Percentiles rank a stretch among this genome's conserved stretches.
Conservation (phyloP, 2,797 vertebrate genomes). For the Pagetopsis macropterus region DNA sequence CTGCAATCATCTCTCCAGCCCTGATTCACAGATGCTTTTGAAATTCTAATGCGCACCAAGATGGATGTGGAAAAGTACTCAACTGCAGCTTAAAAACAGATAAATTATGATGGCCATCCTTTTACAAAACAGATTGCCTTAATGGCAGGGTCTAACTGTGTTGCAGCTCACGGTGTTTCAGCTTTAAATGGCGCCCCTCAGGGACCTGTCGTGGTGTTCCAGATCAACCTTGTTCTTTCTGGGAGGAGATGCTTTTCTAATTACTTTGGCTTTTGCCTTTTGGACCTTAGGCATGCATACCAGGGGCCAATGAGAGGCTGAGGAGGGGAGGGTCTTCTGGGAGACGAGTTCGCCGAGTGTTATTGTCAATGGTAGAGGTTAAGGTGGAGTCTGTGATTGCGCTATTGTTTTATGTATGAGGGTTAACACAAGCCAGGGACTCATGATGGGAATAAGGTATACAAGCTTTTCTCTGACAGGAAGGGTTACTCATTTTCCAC, state of each 20-base stretch:
- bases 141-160: conserved; percentile 45
- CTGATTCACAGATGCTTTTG: conserved; percentile 67
- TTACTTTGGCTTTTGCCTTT: conserved; percentile 66
- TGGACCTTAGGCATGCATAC: conserved; percentile 32
- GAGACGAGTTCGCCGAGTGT: conserved; percentile 47
- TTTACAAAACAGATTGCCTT: conserved; percentile 63
- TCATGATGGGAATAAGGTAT: conserved; percentile 41
- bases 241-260: conserved; percentile 73
- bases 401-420: conserved; percentile 71
- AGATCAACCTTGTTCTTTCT: conserved; percentile 49
- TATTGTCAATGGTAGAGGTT: conserved; percentile 55
- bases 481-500: background rate
- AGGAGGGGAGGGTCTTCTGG: conserved; percentile 37
- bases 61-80: conserved; percentile 71
- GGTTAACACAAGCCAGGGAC: conserved; percentile 57
- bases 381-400: conserved; percentile 51
- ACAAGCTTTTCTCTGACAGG: conserved; percentile 36
- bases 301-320: conserved; percentile 35
- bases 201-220: conserved; percentile 49
- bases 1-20: conserved; percentile 74
- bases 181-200: conserved; percentile 51
- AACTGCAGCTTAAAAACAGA: conserved; percentile 70
- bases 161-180: conserved; percentile 17
- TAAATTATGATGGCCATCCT: conserved; percentile 56
- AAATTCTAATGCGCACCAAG: conserved; percentile 73